Conservation (phyloP, 1,140 invertebrate genomes). For the Temnothorax longispinosus region DNA sequence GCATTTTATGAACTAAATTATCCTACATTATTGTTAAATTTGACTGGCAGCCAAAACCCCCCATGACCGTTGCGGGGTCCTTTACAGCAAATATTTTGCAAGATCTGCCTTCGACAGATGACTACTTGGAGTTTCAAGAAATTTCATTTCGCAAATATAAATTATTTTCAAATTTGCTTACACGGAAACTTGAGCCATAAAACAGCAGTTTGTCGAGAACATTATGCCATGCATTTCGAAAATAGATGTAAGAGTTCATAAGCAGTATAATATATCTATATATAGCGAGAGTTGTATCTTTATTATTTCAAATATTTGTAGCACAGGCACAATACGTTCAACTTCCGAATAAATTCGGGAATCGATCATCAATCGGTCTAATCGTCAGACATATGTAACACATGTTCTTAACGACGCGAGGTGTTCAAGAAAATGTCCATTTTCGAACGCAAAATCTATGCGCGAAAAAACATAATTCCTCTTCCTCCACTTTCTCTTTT, state of each 20-base stretch:
- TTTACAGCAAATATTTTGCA: not conserved
- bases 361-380: slow-evolving; percentile 41
- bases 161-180: not conserved
- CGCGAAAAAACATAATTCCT: slow-evolving; percentile 39
- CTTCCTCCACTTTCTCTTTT: not conserved
- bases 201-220: not conserved
- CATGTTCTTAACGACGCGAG: slow-evolving; percentile 30
- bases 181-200: not conserved
- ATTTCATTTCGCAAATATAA: not conserved
- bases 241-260: slow-evolving; percentile 1
- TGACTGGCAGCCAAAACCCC: too few species aligned
- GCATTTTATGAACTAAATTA: too few species aligned
- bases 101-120: not conserved
- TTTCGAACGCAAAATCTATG: slow-evolving; percentile 33
- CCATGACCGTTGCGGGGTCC: too few species aligned
- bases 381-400: slow-evolving; percentile 41
- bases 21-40: too few species aligned
- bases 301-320: slow-evolving; percentile 60
- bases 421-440: slow-evolving; percentile 8
- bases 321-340: slow-evolving; percentile 60
- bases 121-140: not conserved
- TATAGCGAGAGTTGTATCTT: slow-evolving; percentile 59
- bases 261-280: not conserved
- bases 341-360: slow-evolving; percentile 30
- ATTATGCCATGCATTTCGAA: slow-evolving; percentile 4